Conservation (phyloP, 2,113 vertebrate genomes). For the Pollimyrus isidori region DNA sequence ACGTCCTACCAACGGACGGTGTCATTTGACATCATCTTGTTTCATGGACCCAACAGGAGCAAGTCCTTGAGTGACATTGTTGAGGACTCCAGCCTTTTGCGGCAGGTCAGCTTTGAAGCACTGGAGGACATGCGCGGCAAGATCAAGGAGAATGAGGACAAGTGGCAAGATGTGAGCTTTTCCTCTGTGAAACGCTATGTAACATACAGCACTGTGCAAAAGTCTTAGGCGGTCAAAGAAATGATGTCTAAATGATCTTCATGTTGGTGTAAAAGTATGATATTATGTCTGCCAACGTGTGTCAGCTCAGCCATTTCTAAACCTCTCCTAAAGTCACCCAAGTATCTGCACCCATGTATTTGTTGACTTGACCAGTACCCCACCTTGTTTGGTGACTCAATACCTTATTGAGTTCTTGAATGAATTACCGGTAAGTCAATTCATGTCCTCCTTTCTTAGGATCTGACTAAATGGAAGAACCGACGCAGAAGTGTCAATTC, state of each 20-base stretch:
- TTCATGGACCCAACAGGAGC: constrained; percentile 62
- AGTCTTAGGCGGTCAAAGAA: neutral
- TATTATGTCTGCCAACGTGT: neutral
- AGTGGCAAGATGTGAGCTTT: constrained; percentile 83
- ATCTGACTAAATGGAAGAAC: constrained; percentile 89
- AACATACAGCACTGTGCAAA: neutral
- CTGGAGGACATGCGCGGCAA: constrained; percentile 58
- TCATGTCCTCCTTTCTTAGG: constrained; percentile 50
- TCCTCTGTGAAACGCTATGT: neutral
- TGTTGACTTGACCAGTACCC: neutral
- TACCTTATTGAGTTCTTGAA: neutral
- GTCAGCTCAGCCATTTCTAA: neutral
- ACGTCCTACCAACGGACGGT: neutral
- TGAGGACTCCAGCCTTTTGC: constrained; percentile 40
- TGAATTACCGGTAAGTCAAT: neutral
- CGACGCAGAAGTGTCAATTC: constrained; percentile 76
- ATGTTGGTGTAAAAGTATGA: neutral
- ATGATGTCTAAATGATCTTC: neutral
- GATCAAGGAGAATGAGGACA: constrained; percentile 73
- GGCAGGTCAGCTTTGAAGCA: constrained; percentile 58
- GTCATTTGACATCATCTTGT: neutral
- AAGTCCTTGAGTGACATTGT: constrained; percentile 86
- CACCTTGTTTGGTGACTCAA: neutral
- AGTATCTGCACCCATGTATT: neutral
- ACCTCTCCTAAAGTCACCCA: neutral